Base-by-base conservation (phyloP, 2,888 invertebrate species). In the Frankliniella intonsa region DNA sequence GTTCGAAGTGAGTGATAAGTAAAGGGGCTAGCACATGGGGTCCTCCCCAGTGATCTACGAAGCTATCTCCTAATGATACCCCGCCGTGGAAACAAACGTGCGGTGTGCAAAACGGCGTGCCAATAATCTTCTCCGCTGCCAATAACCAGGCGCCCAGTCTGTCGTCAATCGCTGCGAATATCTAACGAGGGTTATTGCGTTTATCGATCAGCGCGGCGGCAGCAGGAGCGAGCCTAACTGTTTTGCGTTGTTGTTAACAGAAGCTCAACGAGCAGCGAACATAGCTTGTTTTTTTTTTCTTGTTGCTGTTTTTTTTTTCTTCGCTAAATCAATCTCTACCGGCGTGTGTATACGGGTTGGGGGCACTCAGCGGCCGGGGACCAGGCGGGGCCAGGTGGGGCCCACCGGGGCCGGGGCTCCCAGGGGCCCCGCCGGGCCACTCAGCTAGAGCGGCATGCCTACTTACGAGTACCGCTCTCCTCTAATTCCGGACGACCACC, bases 171-270 rank as follows among this genome's bases (percentile, higher is more conserved):
- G 55, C 55, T 55, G 55, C 25, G 25, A 25, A 76, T 76, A 22
- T 76, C 22, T 25, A 22, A 25, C 22, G 69, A 76, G 69, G 69
- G 25, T 0, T n/a, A 76, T 76, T 25, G 69, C 22, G 69, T 22
- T 76, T 76, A 25, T 76, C 69, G 25, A 76, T 76, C 69, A 22
- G 69, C 11, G 38, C 5, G 38, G 38, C 38, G 5, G 38, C 38
- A 38, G 38, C 38, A 38, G 38, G 3, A 38, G 38, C 38, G 38
- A 17, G 62, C 17, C 55, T 62, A 62, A 62, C 62, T 62, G 62
- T 62, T 62, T 62, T n/a, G 19, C 62, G 25, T 76, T 76, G 22
- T 76, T 76, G 69, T 76, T 76, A 76, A 76, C 69, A 76, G 69
- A 76, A 76, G 69, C 69, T 22, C 69, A 11, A 69, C 69, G 69